Evolutionary conservation across 2,113 vertebrate species (phyloP).

Genomic region (Malaclemys terrapin): DNA sequence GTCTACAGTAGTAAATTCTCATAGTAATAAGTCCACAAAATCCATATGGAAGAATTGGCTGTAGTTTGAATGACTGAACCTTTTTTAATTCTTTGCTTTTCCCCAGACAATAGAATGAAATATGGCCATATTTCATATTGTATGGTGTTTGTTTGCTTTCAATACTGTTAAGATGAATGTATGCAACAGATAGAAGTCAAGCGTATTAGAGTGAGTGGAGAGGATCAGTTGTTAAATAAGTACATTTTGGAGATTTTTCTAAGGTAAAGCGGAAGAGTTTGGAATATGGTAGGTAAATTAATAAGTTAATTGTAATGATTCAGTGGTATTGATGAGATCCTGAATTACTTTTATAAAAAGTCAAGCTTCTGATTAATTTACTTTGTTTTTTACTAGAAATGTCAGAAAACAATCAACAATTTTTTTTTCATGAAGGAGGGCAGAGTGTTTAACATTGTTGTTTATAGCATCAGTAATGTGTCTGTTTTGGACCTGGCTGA

Average conservation of each 20-base stretch:
- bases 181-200: background rate
- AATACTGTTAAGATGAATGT: background rate
- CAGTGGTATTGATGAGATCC: background rate
- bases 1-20: background rate
- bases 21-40: background rate
- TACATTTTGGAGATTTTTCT: background rate
- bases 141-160: background rate
- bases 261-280: accelerated
- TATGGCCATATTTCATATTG: background rate
- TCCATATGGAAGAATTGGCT: background rate
- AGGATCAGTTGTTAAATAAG: background rate
- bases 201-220: background rate
- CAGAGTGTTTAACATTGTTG: background rate
- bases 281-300: background rate
- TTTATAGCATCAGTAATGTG: background rate
- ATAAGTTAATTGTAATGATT: background rate
- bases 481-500: background rate
- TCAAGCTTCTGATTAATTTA: background rate
- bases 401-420: background rate
- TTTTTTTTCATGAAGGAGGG: background rate
- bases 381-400: background rate
- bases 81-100: background rate
- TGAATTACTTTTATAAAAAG: background rate
- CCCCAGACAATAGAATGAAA: background rate
- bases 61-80: background rate